phyloP scores from a whole-genome alignment of 2,113 vertebrate genomes.

The Strix aluco region DNA sequence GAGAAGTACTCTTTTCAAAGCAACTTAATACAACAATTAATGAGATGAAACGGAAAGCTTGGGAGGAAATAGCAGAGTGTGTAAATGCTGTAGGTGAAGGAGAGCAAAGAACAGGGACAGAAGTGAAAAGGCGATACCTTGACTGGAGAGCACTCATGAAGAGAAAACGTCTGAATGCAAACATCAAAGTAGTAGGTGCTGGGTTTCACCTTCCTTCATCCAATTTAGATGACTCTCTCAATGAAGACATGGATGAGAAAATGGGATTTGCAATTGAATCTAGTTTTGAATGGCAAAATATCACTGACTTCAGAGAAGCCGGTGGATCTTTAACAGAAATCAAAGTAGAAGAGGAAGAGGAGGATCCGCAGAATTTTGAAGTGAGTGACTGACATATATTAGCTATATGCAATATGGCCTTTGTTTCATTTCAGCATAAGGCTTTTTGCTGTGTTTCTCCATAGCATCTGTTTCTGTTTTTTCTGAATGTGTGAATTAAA shows the following conservation, averaged over 20 bases:
- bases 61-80: constrained; percentile 94
- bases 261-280: constrained; percentile 85
- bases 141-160: constrained; percentile 93
- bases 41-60: constrained; percentile 92
- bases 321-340: constrained; percentile 82
- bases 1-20: constrained; percentile 91
- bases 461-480: not conserved
- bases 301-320: constrained; percentile 82
- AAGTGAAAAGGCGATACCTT: constrained; percentile 91
- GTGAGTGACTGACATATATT: constrained; percentile 61
- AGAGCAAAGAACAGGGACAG: constrained; percentile 88
- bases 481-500: constrained; percentile 1
- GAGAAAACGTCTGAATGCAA: constrained; percentile 87
- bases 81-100: constrained; percentile 92
- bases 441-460: not conserved
- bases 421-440: not conserved
- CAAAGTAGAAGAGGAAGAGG: constrained; percentile 88
- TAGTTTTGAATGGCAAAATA: constrained; percentile 90
- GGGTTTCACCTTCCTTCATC: constrained; percentile 87
- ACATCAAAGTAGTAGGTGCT: constrained; percentile 84
- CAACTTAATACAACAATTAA: constrained; percentile 97
- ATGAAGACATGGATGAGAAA: constrained; percentile 87
- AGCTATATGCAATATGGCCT: not conserved
- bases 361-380: constrained; percentile 83
- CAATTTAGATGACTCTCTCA: constrained; percentile 85